Base-by-base conservation (phyloP, 2,888 invertebrate genomes). In the Rotaria macrura region DNA sequence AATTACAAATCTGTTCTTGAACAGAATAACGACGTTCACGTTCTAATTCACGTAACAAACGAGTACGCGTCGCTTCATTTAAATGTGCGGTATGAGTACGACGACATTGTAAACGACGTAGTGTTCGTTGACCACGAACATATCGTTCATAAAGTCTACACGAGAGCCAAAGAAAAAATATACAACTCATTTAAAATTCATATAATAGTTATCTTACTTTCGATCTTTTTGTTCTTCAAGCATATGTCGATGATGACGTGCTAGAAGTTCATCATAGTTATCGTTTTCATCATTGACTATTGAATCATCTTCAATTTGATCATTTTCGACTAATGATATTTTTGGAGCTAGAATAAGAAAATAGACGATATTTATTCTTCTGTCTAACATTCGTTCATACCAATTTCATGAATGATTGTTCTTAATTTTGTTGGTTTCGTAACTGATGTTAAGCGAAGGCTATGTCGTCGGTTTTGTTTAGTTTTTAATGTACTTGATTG, bases 201-300 rank as follows among this genome's bases (percentile, higher is more conserved):
- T 47, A 1, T 47, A 12, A 47, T 23, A 23, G 1, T n/a, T 34
- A 5, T 25, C 14, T 79, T 79, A 79, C 79, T 79, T 79, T 79
- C 79, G 79, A 79, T 79, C 79, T 43, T 79, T 79, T 79, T 79
- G 79, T 79, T 79, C 79, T 79, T 79, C 79, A 79, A 79, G 79
- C 79, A 79, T 79, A 2, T 38, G 10, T 43, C 43, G 40, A 43
- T 79, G 79, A 43, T 79, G 79, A 38, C 79, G 40, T 38, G 23
- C 25, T 14, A 79, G 10, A 25, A 79, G 10, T 12, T 79, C 43
- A 43, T 79, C 79, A 43, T 79, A 23, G 20, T 79, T 14, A 38
- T 79, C 79, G 17, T 43, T 34, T 52, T 52, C 52, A 79, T 43
- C n/a, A 43, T n/a, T 43, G 23, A 14, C 25, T 34, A 2, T n/a